A percentile compares a stretch with the other conserved stretches of the same genome.
These are phyloP conservation scores for Sesia apiformis DNA, from an alignment of 2,888 invertebrate genomes.

Conservation along the genomic window DNA sequence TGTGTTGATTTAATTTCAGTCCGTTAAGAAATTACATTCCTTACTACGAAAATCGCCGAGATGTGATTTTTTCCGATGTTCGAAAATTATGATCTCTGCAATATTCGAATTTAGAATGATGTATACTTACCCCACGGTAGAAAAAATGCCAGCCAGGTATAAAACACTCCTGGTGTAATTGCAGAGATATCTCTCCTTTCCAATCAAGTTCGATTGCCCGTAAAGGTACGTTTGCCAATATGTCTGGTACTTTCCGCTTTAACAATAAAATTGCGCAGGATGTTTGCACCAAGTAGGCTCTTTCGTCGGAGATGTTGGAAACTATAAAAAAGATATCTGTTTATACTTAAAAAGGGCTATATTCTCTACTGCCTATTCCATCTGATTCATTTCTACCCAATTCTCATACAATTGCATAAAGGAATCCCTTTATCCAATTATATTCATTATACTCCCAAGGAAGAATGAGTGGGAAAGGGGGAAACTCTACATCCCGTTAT, in stretches of 20 bases:
- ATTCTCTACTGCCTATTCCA: no score
- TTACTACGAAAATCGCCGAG: no score
- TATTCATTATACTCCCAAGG: no score
- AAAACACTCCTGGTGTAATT: constrained; percentile 49
- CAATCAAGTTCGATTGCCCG: constrained; percentile 36
- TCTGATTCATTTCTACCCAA: no score
- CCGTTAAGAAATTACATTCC: no score
- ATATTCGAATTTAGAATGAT: background rate
- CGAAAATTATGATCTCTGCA: no score
- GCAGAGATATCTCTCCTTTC: constrained; percentile 22
- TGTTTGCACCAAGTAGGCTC: constrained; percentile 38
- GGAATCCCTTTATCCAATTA: no score
- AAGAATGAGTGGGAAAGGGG: no score
- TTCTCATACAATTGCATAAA: no score
- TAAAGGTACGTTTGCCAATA: constrained; percentile 39
- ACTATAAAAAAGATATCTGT: constrained; percentile 18
- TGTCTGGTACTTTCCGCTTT: constrained; percentile 40
- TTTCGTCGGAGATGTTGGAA: constrained; percentile 15
- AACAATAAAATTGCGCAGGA: constrained; percentile 40
- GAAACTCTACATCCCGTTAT: no score
- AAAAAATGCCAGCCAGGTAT: constrained; percentile 58
- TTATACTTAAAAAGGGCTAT: background rate
- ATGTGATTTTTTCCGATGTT: no score
- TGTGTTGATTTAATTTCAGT: no score
- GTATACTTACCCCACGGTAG: constrained; percentile 35